Percentiles rank a stretch among this genome's conserved stretches.
Evolutionary conservation across 2,888 invertebrate species (phyloP).

Genomic region (Cheilosia vernalis): DNA sequence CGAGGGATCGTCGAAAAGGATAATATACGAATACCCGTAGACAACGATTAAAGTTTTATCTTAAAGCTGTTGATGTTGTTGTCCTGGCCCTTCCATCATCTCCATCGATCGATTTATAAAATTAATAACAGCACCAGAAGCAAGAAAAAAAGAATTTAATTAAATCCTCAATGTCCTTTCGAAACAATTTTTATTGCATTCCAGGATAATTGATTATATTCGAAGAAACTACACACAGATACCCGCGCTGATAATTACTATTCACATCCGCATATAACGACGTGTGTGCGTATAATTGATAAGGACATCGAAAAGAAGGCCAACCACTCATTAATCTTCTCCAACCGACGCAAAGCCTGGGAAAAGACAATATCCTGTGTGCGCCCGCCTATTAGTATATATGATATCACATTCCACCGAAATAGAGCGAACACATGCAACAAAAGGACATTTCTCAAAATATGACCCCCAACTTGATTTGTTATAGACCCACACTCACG

Average conservation of each 20-base stretch:
- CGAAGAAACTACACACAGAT: constrained; percentile 38
- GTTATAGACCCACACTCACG: constrained; percentile 13
- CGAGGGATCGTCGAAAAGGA: constrained; percentile 26
- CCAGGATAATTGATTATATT: constrained; percentile 74
- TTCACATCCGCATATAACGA: constrained; percentile 46
- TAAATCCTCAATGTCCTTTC: constrained; percentile 70
- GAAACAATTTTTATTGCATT: constrained; percentile 74
- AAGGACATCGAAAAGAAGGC: constrained; percentile 54
- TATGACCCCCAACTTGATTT: constrained; percentile 64
- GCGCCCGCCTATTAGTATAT: constrained; percentile 55
- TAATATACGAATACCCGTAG: not conserved
- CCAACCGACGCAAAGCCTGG: constrained; percentile 22
- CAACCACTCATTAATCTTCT: constrained; percentile 68
- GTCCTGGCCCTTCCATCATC: constrained; percentile 12
- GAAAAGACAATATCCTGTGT: constrained; percentile 71
- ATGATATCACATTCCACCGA: constrained; percentile 57
- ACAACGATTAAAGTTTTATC: constrained; percentile 49
- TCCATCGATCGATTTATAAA: constrained; percentile 64
- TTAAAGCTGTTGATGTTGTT: constrained; percentile 33
- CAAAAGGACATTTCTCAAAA: constrained; percentile 55
- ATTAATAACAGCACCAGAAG: constrained; percentile 61
- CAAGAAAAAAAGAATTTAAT: constrained; percentile 51
- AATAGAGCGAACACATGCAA: constrained; percentile 27
- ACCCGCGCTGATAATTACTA: constrained; percentile 45
- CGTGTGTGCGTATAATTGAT: constrained; percentile 52